phyloP scores from a whole-genome alignment of 1,140 invertebrate species.

The Ostrea denselamellosa region DNA sequence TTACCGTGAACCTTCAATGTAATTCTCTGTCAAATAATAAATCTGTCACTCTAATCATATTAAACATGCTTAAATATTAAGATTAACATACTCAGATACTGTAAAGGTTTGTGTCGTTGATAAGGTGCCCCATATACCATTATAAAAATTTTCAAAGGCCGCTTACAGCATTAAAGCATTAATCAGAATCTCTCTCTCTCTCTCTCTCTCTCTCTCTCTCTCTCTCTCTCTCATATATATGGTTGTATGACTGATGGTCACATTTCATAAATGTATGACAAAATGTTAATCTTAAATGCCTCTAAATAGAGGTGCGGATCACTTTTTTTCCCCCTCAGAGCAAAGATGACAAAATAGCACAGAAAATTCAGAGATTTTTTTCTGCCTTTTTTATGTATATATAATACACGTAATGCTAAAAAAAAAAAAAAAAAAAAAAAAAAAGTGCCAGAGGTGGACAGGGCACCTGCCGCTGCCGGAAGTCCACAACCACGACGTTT shows the following conservation, averaged over 20 bases:
- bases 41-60: neutral
- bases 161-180: neutral
- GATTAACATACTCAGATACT: neutral
- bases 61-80: neutral
- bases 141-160: neutral
- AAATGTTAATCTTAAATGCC: too few relatives aligned
- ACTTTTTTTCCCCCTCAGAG: neutral
- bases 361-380: too few relatives aligned
- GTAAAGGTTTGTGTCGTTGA: slow-evolving; percentile 5
- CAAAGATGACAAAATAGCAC: neutral
- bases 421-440: too few relatives aligned
- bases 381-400: too few relatives aligned
- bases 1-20: neutral
- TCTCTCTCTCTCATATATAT: neutral
- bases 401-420: too few relatives aligned
- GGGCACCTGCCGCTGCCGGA: too few relatives aligned
- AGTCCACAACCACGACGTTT: too few relatives aligned
- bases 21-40: neutral
- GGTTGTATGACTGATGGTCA: neutral
- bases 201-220: neutral
- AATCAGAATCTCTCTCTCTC: neutral
- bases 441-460: too few relatives aligned
- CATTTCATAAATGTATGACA: too few relatives aligned
- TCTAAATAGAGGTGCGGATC: neutral
- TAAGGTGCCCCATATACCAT: slow-evolving; percentile 22